phyloP scores from a whole-genome alignment of 2,888 invertebrate genomes.

The Tenthredo mesomela region DNA sequence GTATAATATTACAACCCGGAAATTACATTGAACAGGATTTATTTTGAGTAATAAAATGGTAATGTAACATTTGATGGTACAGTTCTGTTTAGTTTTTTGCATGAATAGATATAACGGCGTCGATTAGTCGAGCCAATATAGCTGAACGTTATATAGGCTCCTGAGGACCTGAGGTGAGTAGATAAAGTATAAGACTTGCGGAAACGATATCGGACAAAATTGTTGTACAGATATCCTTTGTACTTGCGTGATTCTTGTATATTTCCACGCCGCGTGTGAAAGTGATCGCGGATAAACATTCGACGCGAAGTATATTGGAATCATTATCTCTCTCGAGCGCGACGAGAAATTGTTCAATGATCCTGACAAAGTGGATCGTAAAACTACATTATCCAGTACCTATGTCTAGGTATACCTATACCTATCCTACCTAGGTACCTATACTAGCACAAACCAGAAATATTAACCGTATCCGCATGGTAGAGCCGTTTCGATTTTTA shows the following conservation, averaged over 20 bases:
- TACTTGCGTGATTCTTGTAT: conserved; percentile 27
- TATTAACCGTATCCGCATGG: neutral
- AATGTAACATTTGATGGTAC: neutral
- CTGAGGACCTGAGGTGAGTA: neutral
- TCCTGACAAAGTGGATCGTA: conserved; percentile 60
- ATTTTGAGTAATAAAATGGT: conserved; percentile 13
- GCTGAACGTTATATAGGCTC: neutral
- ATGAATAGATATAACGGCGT: neutral
- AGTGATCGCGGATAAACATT: conserved; percentile 26
- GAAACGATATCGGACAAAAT: neutral
- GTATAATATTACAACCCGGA: conserved; percentile 13
- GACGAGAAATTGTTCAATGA: conserved; percentile 56
- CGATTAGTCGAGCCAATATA: neutral
- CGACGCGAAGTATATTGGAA: conserved; percentile 1
- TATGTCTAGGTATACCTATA: neutral
- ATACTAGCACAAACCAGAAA: neutral
- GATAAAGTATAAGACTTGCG: neutral
- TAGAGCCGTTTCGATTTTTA: neutral
- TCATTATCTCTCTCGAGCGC: conserved; percentile 25
- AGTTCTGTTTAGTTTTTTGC: neutral
- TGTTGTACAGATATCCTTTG: neutral
- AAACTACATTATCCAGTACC: conserved; percentile 56
- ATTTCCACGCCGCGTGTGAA: conserved; percentile 21
- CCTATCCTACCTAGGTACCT: neutral
- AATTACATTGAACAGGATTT: neutral